Conservation (phyloP, 2,888 invertebrate species). For the Argynnis bischoffii region DNA sequence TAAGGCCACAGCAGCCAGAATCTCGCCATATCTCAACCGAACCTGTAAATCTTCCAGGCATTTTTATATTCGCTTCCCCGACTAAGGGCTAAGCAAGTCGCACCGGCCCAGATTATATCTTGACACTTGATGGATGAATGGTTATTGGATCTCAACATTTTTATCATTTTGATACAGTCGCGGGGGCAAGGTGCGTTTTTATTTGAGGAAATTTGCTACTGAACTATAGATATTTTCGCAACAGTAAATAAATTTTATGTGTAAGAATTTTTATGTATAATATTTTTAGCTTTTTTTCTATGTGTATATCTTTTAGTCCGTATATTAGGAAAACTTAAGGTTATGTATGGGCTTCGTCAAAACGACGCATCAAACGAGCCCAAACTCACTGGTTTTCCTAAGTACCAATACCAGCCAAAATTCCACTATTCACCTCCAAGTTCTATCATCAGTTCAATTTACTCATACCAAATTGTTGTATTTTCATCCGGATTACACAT, state of each 20-base stretch:
- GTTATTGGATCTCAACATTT: slow-evolving; percentile 88
- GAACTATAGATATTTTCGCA: slow-evolving; percentile 24
- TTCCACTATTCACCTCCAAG: too few relatives aligned
- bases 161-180: slow-evolving; percentile 83
- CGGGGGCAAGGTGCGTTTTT: slow-evolving; percentile 62
- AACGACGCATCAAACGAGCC: too few relatives aligned
- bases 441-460: too few relatives aligned
- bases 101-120: slow-evolving; percentile 85
- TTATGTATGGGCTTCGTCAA: too few relatives aligned
- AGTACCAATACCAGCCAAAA: too few relatives aligned
- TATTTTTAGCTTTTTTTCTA: too few relatives aligned
- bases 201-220: slow-evolving; percentile 46
- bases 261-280: too few relatives aligned
- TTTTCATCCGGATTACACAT: too few relatives aligned
- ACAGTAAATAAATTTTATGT: background rate
- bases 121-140: slow-evolving; percentile 91
- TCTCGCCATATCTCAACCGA: slow-evolving; percentile 71
- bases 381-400: too few relatives aligned
- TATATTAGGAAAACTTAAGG: too few relatives aligned
- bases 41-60: slow-evolving; percentile 80
- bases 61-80: slow-evolving; percentile 78
- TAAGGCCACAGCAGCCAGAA: slow-evolving; percentile 66
- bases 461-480: too few relatives aligned
- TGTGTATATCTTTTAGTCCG: too few relatives aligned
- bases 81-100: slow-evolving; percentile 76